Base-by-base conservation (phyloP, 2,797 vertebrate species). In the Lutjanus argentimaculatus region DNA sequence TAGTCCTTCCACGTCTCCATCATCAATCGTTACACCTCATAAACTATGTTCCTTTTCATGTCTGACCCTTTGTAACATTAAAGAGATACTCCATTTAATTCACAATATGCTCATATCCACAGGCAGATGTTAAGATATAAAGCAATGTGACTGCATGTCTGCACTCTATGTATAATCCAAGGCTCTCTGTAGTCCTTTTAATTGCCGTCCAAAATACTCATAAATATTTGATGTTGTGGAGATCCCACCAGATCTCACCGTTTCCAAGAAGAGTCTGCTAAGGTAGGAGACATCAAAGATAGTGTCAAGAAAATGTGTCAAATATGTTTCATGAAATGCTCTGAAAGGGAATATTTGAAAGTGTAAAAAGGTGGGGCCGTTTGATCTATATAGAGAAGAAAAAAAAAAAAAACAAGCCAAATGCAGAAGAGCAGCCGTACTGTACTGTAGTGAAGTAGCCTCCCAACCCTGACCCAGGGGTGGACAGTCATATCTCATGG, bases 271-370 rank as follows among this genome's bases (percentile, higher is more conserved):
- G 82, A 88, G 73, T 76, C 85, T 76, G 82, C 85, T 79, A 82
- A 86, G 87, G 89, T 92, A 93, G 80, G 77, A 90, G 61, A 88
- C 91, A 93, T 95, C 89, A 95, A 95, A 94, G 89, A 85, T 43
- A 21, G 77, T 90, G 86, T 91, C 88, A 92, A 86, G 84, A 90
- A 90, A 89, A 91, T 85, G 84, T 88, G 87, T 89, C 88, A 89
- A 87, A 91, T 77, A 63, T 80, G 67, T 85, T 88, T 82, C 75
- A 87, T 81, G 83, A 91, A 88, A 88, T 45, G 42, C 74, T 51
- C 79, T 89, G 65, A 92, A 91, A 92, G 87, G 78, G 87, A 89
- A 91, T 86, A 84, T 90, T 65, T 90, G 67, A 93, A 77, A 77
- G 79, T 67, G 36, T 82, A 70, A 81, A 88, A 85, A 79, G 80